Conservation (phyloP, 2,888 invertebrate species). For the Cerceris rybyensis region DNA sequence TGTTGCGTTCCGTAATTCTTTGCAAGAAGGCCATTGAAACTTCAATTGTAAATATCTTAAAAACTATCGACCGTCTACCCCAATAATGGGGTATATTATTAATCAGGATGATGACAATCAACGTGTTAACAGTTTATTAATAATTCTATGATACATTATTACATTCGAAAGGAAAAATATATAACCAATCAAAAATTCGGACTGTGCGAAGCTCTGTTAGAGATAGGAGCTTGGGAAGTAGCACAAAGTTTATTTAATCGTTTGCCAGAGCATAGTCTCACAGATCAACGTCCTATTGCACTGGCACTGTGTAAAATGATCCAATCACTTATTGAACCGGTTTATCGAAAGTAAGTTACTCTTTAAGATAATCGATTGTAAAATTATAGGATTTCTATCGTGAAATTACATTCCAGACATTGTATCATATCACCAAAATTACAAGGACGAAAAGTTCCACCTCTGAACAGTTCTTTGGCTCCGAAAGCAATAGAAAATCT, state of each 20-base stretch:
- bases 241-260: conserved; percentile 91
- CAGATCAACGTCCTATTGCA: conserved; percentile 91
- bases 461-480: conserved; percentile 84
- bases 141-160: neutral
- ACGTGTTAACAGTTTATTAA: neutral
- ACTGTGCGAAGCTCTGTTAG: conserved; percentile 93
- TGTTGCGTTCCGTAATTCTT: too few relatives aligned
- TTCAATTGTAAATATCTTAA: too few relatives aligned
- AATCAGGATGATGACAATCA: neutral
- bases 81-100: neutral
- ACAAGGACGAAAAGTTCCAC: conserved; percentile 83
- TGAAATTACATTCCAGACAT: conserved; percentile 83
- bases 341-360: conserved; percentile 89
- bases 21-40: too few relatives aligned
- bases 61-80: too few relatives aligned
- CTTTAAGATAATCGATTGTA: neutral
- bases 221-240: conserved; percentile 95
- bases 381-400: neutral
- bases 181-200: conserved; percentile 96
- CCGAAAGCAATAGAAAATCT: conserved; percentile 87
- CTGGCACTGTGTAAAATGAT: conserved; percentile 90
- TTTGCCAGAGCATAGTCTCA: conserved; percentile 91
- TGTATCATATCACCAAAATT: conserved; percentile 89
- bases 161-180: conserved; percentile 80
- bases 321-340: conserved; percentile 92